Evolutionary conservation across 2,797 vertebrate genomes (phyloP).

Genomic region (Alauda arvensis): DNA sequence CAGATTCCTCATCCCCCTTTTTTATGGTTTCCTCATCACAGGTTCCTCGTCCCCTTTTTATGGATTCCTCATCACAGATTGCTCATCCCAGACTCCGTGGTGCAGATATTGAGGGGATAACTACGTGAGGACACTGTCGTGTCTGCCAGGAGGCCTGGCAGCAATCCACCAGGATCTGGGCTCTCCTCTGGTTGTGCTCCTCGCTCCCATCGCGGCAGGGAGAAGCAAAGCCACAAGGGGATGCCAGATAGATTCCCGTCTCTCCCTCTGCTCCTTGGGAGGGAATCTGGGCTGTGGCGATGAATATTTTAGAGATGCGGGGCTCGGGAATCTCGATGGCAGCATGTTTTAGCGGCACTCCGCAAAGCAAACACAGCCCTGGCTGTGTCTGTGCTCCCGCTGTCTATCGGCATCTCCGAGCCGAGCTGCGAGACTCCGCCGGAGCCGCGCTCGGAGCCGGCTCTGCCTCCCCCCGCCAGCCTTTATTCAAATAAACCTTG

Average conservation of each 20-base stretch:
- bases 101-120: not conserved
- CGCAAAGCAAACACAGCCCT: slow-evolving; percentile 40
- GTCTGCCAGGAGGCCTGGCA: not conserved
- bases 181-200: not conserved
- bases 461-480: not conserved
- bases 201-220: not conserved
- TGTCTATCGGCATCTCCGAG: slow-evolving; percentile 20
- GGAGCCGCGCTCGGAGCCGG: slow-evolving; percentile 5
- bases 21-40: not conserved
- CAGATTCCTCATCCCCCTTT: not conserved
- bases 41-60: not conserved
- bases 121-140: not conserved
- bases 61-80: not conserved
- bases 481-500: slow-evolving; percentile 46
- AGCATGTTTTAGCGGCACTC: slow-evolving; percentile 32
- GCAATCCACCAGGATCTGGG: fast-evolving
- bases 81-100: not conserved
- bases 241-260: slow-evolving; percentile 45
- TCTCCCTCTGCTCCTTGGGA: slow-evolving; percentile 16
- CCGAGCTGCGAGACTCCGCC: slow-evolving; percentile 46
- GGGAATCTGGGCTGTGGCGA: slow-evolving; percentile 43
- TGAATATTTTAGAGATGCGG: slow-evolving; percentile 53
- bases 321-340: slow-evolving; percentile 45
- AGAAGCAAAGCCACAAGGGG: slow-evolving; percentile 49
- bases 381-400: slow-evolving; percentile 32